These are phyloP conservation scores for Anableps anableps DNA, from an alignment of 2,797 vertebrate species.

Conservation along the genomic window DNA sequence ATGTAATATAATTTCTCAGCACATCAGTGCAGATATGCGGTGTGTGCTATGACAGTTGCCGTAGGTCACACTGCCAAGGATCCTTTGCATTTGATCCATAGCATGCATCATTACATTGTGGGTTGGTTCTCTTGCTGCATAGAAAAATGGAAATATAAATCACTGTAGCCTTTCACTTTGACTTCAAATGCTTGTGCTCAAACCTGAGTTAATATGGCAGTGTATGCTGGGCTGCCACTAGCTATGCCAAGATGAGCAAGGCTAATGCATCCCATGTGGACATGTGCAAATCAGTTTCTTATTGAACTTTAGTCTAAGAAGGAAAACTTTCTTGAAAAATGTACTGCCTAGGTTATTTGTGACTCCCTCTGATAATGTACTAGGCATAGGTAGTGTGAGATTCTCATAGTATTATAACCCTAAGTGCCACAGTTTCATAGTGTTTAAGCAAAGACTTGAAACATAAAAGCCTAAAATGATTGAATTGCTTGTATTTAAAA, in stretches of 20 bases:
- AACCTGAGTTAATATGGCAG: background rate
- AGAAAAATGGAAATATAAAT: slow-evolving; percentile 29
- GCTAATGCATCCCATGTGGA: background rate
- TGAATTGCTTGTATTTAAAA: background rate
- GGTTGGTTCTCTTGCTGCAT: background rate
- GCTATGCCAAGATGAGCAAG: slow-evolving; percentile 5
- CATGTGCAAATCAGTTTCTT: slow-evolving; percentile 9
- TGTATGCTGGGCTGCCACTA: background rate
- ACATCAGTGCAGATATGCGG: slow-evolving; percentile 23
- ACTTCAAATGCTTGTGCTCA: slow-evolving; percentile 14
- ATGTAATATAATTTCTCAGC: slow-evolving; percentile 54
- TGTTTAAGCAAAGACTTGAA: background rate
- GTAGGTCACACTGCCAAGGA: slow-evolving; percentile 41
- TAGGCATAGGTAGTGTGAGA: background rate
- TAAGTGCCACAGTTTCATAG: background rate
- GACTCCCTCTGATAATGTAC: background rate
- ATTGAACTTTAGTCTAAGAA: slow-evolving; percentile 1
- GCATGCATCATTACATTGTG: slow-evolving; percentile 25
- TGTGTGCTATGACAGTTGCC: slow-evolving; percentile 15
- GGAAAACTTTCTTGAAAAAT: slow-evolving; percentile 9
- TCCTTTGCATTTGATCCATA: slow-evolving; percentile 37
- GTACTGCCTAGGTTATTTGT: background rate
- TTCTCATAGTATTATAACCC: background rate
- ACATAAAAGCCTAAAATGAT: background rate
- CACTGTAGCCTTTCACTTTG: slow-evolving; percentile 15